A percentile compares a stretch with the other conserved stretches of the same genome.
Conservation (phyloP, 2,113 vertebrate genomes). For the Bufo gargarizans region DNA sequence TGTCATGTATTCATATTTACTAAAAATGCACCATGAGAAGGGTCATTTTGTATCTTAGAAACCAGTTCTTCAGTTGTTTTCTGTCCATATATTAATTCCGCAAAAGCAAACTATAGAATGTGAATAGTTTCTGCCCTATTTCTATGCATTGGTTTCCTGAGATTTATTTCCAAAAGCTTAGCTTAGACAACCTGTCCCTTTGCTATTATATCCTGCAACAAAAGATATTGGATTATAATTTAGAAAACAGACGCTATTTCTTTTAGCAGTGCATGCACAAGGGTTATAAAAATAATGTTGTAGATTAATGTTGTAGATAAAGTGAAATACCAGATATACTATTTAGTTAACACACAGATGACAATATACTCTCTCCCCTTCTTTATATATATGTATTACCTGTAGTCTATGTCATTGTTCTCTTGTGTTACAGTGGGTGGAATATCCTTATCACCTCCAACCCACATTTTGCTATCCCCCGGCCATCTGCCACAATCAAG, state of each 20-base stretch:
- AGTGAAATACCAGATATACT: background rate
- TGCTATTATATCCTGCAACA: no score
- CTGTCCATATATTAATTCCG: background rate
- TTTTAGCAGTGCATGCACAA: background rate
- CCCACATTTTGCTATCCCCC: slow-evolving; percentile 6
- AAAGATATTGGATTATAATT: no score
- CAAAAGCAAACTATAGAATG: background rate
- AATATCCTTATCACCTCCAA: background rate
- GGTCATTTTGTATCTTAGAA: background rate
- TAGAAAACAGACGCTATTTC: no score
- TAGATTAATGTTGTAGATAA: no score
- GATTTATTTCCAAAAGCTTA: background rate
- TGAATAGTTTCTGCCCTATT: background rate
- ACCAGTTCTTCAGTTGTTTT: background rate
- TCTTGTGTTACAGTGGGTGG: background rate
- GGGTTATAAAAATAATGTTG: background rate
- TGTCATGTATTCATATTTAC: background rate
- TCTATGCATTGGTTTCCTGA: background rate
- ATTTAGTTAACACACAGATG: background rate
- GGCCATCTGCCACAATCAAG: slow-evolving; percentile 6
- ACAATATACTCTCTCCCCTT: no score
- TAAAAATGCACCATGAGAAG: background rate
- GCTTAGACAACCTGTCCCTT: no score
- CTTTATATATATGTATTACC: background rate
- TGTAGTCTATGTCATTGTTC: background rate